A percentile compares a stretch with the other conserved stretches of the same genome.
Conservation (phyloP, 2,888 invertebrate genomes). For the Automeris io region DNA sequence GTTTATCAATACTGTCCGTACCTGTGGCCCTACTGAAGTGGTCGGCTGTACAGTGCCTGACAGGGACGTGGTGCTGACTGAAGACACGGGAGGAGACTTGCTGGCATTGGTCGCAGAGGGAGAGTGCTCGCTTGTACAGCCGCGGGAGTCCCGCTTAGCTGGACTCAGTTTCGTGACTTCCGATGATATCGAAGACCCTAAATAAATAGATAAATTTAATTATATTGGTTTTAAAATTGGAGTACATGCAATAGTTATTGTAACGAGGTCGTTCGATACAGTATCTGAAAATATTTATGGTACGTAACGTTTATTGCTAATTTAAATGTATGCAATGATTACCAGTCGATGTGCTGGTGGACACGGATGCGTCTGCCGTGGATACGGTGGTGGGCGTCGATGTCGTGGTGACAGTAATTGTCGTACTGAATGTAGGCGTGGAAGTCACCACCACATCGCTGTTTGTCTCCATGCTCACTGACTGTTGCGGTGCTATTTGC, state of each 20-base stretch:
- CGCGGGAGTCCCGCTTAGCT: conserved; percentile 19
- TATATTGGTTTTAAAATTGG: too few species aligned
- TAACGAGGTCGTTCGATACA: too few species aligned
- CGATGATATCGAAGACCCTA: conserved; percentile 21
- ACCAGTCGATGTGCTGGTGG: conserved; percentile 30
- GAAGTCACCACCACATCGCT: conserved; percentile 18
- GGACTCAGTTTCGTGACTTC: conserved; percentile 27
- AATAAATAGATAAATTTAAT: too few species aligned
- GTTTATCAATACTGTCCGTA: too few species aligned
- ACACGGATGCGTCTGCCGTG: conserved; percentile 27
- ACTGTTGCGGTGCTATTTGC: conserved; percentile 39
- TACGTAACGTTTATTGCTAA: too few species aligned
- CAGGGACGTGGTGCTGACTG: conserved; percentile 20
- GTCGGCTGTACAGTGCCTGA: conserved; percentile 42
- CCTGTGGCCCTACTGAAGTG: conserved; percentile 41
- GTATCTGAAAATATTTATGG: too few species aligned
- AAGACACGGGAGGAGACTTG: conserved; percentile 11
- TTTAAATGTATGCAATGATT: too few species aligned
- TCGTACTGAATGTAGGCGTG: conserved; percentile 15
- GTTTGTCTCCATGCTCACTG: conserved; percentile 20
- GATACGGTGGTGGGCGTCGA: conserved; percentile 19
- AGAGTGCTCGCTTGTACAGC: conserved; percentile 7
- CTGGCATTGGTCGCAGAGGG: conserved; percentile 12
- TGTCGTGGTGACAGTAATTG: conserved; percentile 11
- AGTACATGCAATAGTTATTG: too few species aligned